These are phyloP conservation scores for Neocrepidodera transversa DNA, from an alignment of 2,888 invertebrate species.

Conservation along the genomic window DNA sequence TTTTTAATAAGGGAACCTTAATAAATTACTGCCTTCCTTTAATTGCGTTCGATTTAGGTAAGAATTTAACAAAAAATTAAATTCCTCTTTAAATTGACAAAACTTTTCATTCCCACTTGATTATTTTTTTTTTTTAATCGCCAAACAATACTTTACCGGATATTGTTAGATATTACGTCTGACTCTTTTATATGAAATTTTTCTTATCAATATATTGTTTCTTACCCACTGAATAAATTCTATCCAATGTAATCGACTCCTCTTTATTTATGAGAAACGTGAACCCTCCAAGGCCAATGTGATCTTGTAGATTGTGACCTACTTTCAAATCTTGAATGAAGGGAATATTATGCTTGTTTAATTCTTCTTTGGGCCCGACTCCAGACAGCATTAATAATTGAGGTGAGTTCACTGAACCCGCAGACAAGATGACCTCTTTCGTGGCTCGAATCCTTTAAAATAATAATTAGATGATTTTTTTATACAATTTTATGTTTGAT, in stretches of 20 bases:
- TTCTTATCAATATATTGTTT: too few species aligned
- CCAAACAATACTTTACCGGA: too few species aligned
- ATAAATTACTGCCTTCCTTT: too few species aligned
- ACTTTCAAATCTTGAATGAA: conserved; percentile 82
- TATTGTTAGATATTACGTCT: too few species aligned
- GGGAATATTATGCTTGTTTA: conserved; percentile 78
- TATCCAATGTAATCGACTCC: conserved; percentile 79
- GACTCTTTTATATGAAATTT: too few species aligned
- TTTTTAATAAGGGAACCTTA: too few species aligned
- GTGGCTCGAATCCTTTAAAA: conserved; percentile 69
- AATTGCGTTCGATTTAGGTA: too few species aligned
- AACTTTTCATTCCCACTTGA: too few species aligned
- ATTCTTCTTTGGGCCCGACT: conserved; percentile 76
- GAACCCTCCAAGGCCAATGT: conserved; percentile 84
- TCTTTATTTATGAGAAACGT: conserved; percentile 82
- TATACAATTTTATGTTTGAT: neutral
- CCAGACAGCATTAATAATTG: conserved; percentile 95
- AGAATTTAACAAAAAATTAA: too few species aligned
- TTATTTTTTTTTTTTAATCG: too few species aligned
- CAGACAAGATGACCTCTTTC: conserved; percentile 89
- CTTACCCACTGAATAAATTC: conserved; percentile 72
- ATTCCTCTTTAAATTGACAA: too few species aligned
- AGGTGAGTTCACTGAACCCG: conserved; percentile 91
- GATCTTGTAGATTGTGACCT: conserved; percentile 88
- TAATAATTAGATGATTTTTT: neutral